Base-by-base conservation (phyloP, 2,888 invertebrate genomes). In the Drosophila kokeensis region DNA sequence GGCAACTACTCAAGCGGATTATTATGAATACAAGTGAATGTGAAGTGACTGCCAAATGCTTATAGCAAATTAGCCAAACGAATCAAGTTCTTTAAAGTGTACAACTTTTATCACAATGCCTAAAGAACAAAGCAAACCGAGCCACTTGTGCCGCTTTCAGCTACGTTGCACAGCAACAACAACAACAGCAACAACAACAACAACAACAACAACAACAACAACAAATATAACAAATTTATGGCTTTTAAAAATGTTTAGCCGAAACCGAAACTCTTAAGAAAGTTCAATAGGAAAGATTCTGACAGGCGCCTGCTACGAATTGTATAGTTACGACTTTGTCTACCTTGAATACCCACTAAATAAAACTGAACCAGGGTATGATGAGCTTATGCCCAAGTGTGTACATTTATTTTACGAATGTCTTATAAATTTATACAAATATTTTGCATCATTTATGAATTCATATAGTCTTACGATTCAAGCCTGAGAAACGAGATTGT, bases 231-330 rank as follows among this genome's bases (percentile, higher is more conserved):
- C 76, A 81, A 83, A 86, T 86, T 82, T 82, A 84, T 83, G 81
- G 69, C 84, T 82, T 81, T 83, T 67, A 69, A 82, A 81, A 79
- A 81, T 82, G 71, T 79, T 84, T 73, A 79, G 75, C 82, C 70
- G 68, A 66, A 77, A 83, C 63, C 64, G 52, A 48, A 83, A 76
- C 48, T 75, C 34, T 32, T 59, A 49, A 45, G 55, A 58, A 73
- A 76, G 63, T 76, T 76, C 62, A 68, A 68, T 68, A 54, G 38
- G 55, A 29, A 29, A 55, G 50, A 63, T 52, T 45, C 58, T 68
- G 54, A 62, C 58, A 68, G 42, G 8, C 11, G 21, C n/a, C 29
- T 30, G 54, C 38, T 21, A 27, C 6, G 30, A 50, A 48, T 57
- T 50, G 4, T 40, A 45, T 45, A 40, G 27, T 57, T 58, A 21